A percentile compares a stretch with the other conserved stretches of the same genome.
phyloP scores from a whole-genome alignment of 2,797 vertebrate species.

The Cheirogaleus major region DNA sequence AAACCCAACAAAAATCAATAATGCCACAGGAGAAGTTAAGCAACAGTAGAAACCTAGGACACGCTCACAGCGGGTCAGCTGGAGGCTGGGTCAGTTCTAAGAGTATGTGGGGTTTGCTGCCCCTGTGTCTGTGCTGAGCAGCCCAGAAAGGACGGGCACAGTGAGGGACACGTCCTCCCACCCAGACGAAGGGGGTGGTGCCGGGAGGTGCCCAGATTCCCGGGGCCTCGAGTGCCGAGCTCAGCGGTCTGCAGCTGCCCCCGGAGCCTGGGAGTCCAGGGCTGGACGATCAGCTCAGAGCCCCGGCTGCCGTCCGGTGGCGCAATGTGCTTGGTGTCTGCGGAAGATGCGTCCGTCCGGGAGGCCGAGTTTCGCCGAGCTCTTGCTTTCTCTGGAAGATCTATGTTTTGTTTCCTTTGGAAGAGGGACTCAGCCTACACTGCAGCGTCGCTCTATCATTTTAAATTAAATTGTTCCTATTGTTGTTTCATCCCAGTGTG shows the following conservation, averaged over 20 bases:
- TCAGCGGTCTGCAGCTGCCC: accelerated
- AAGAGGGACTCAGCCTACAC: not conserved
- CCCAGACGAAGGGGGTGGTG: accelerated
- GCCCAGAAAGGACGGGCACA: too few species aligned
- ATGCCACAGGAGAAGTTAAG: too few species aligned
- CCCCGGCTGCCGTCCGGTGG: accelerated
- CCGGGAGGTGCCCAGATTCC: accelerated
- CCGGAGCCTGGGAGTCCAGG: accelerated
- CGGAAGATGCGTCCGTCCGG: not conserved
- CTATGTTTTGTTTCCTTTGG: not conserved
- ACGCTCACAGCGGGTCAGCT: accelerated
- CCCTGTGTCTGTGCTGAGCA: accelerated
- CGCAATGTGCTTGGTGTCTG: accelerated
- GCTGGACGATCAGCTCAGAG: accelerated
- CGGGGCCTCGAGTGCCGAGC: accelerated
- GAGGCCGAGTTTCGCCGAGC: accelerated
- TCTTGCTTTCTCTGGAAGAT: not conserved
- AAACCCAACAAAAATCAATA: not conserved
- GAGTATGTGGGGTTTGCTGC: accelerated
- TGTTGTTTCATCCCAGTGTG: not conserved
- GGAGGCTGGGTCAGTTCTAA: accelerated
- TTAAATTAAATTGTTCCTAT: constrained; percentile 52
- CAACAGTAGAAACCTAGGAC: accelerated
- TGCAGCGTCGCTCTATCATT: not conserved
- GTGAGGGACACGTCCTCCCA: not conserved